Evolutionary conservation across 2,888 invertebrate species (phyloP), one percentile per base, ranked within the genome.

Genomic region (Cremastinae sp.): DNA sequence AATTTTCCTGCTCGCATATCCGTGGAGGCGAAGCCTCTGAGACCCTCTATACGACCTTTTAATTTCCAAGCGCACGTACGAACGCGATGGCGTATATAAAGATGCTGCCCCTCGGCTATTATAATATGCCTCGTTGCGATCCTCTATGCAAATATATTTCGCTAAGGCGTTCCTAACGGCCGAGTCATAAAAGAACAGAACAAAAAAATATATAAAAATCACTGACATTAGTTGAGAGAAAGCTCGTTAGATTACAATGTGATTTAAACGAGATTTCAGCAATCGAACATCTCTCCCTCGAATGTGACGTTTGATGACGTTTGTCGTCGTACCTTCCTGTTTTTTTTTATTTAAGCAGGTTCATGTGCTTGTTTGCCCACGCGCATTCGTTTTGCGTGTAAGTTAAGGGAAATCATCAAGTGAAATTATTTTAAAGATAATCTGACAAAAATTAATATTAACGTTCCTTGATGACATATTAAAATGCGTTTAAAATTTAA

Each of bases 81-180:
- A 12, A 47, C 0, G 34, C 16, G 51, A 62, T 49, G 43, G 41
- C 36, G 18, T 34, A 45, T n/a, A n/a, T 51, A 54, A 53, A 36
- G 68, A 38, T 66, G 56, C 34, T 51, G 64, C 62, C 56, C 49
- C 49, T 38, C 62, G 66, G 62, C 62, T 59, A 45, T 62, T 62
- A 68, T 18, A 76, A 76, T 22, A 20, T 45, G 16, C 36, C 36
- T 45, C 9, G 38, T 36, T 59, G 61, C 36, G 45, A 69, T 38
- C 22, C 22, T 70, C 47, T 34, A 36, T 45, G 75, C 53, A 53
- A 71, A 71, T 71, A 59, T 51, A 16, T 53, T 45, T 36, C 51
- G 3, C 20, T 58, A 10, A 34, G 54, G 43, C 45, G 18, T 16
- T 45, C 18, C 54, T 54, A 18, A 34, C 41, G 43, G 41, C 49